These are phyloP conservation scores for Leucoptera coffeella DNA, from an alignment of 2,888 invertebrate species.

Conservation along the genomic window DNA sequence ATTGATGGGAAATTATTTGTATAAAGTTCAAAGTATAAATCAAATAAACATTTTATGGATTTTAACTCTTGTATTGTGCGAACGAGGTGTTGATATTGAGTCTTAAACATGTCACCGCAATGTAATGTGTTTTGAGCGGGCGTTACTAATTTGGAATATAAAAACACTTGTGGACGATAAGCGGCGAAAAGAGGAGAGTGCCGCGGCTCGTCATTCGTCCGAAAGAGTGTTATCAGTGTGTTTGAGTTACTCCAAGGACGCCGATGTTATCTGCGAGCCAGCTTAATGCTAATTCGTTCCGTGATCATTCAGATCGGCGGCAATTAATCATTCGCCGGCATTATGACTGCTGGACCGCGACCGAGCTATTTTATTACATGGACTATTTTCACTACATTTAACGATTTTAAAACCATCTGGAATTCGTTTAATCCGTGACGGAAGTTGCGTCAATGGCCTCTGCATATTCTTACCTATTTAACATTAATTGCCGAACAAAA, in stretches of 20 bases:
- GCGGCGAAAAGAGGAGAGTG: no score
- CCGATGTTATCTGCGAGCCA: constrained; percentile 26
- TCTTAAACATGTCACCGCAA: constrained; percentile 23
- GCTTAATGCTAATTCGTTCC: constrained; percentile 18
- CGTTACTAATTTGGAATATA: constrained; percentile 36
- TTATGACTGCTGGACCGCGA: constrained; percentile 2
- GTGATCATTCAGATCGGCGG: constrained; percentile 31
- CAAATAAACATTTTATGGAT: no score
- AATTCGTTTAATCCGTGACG: no score
- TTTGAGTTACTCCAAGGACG: constrained; percentile 35
- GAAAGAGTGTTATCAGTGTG: constrained; percentile 41
- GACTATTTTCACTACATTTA: background rate
- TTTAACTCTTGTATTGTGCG: no score
- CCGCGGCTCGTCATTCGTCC: no score
- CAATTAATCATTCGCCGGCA: constrained; percentile 11
- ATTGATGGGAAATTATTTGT: no score
- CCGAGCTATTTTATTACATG: constrained; percentile 2
- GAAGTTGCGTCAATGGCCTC: no score
- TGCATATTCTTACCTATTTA: no score
- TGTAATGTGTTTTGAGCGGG: constrained; percentile 21
- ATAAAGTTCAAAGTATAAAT: no score
- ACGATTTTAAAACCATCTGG: no score
- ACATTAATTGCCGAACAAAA: no score
- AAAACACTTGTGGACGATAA: constrained; percentile 17
- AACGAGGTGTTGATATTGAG: no score